Evolutionary conservation across 1,140 invertebrate genomes (phyloP).

Genomic region (Orchesella cincta): DNA sequence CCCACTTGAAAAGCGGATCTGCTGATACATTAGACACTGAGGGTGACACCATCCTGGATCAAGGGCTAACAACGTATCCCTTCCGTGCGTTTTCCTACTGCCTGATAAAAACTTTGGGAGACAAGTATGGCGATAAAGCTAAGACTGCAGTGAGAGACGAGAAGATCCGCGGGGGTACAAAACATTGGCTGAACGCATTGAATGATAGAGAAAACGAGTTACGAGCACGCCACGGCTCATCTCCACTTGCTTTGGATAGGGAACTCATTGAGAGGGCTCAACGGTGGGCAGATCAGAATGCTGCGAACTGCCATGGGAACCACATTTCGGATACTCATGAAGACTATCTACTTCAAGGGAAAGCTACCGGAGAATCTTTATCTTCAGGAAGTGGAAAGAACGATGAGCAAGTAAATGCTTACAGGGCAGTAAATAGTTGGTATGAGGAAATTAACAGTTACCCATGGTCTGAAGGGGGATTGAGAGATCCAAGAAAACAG

Average conservation of each 20-base stretch:
- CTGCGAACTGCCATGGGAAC: neutral
- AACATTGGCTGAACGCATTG: neutral
- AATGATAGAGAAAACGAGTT: constrained; percentile 11
- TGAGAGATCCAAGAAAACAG: neutral
- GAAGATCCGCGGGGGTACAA: neutral
- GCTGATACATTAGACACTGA: neutral
- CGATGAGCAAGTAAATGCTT: neutral
- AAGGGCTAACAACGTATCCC: neutral
- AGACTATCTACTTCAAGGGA: neutral
- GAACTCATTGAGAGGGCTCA: neutral
- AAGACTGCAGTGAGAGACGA: neutral
- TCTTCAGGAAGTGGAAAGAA: neutral
- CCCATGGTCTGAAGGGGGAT: neutral
- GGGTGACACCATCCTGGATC: neutral
- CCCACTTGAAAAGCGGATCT: neutral
- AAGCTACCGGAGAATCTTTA: constrained; percentile 2
- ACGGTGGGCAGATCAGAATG: neutral
- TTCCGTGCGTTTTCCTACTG: neutral
- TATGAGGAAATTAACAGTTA: constrained; percentile 13
- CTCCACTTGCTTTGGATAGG: neutral
- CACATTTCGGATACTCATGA: neutral
- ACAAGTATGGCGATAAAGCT: neutral
- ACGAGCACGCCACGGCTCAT: neutral
- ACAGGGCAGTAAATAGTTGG: neutral
- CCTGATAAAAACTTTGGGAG: neutral